A percentile compares a stretch with the other conserved stretches of the same genome.
Conservation (phyloP, 2,888 invertebrate species). For the Conistra vaccinii region DNA sequence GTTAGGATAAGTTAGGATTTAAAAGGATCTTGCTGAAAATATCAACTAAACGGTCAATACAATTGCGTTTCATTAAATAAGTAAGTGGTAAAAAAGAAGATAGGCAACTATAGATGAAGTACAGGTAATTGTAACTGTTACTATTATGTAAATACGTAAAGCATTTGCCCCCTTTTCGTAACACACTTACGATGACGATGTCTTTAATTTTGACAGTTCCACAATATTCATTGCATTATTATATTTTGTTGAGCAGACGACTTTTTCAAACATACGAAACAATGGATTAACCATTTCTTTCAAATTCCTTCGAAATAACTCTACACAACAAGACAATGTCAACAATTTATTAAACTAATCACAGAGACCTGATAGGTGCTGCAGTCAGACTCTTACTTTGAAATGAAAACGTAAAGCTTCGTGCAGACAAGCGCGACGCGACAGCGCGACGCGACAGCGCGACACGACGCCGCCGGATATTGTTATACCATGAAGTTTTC, state of each 20-base stretch:
- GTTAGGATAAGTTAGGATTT: neutral
- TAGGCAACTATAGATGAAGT: too few species aligned
- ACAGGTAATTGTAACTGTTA: neutral
- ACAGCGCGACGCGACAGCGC: too few species aligned
- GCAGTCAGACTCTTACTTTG: neutral
- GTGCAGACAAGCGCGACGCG: too few species aligned
- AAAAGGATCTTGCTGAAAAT: neutral
- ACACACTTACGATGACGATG: too few species aligned
- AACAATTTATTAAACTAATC: neutral
- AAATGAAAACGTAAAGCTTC: conserved; percentile 27
- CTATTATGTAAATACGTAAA: neutral
- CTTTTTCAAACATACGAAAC: too few species aligned
- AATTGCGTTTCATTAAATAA: conserved; percentile 13
- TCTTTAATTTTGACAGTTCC: too few species aligned
- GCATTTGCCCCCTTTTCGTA: neutral
- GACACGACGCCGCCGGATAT: too few species aligned
- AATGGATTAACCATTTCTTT: too few species aligned
- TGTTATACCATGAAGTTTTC: too few species aligned
- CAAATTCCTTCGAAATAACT: neutral
- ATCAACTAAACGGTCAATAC: neutral
- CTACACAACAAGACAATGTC: neutral
- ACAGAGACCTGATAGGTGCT: conserved; percentile 19
- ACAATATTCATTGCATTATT: too few species aligned
- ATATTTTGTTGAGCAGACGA: too few species aligned
- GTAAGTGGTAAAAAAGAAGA: too few species aligned